Evolutionary conservation across 2,797 vertebrate species (phyloP), one percentile per base, ranked within the genome.

Genomic region (Lepus townsendii): DNA sequence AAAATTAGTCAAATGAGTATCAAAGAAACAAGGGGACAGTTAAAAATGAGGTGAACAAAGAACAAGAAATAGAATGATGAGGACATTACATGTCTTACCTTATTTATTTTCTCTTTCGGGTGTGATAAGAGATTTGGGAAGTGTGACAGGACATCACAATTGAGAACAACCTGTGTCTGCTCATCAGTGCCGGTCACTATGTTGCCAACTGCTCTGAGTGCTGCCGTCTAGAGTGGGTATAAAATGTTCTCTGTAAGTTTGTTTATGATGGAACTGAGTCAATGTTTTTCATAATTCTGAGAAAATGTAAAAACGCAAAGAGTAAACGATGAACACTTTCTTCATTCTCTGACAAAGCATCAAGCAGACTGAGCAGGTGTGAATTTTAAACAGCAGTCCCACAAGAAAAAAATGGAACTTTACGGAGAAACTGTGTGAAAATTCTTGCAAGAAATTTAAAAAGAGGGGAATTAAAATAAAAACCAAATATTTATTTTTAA

Each of bases 61-160:
- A 97, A 47, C 20, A 93, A 94, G 83, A 73, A 57, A 27, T 14
- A 32, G 27, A 54, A 20, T 7, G 2, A 30, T 5, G 75, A 91
- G 65, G 57, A 57, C 30, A 26, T 57, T 30, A 38, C 3, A 14
- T 1, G 65, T 19, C 80, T 93, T 98, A 99, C 99, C 99, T 99
- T 99, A 97, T 99, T 99, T 97, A 99, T 99, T 98, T 99, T 99
- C 98, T 99, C 99, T 98, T 99, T 99, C 71, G 99, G 99, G 97
- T 99, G 99, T 83, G 99, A 99, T 97, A 99, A 99, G 97, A 99
- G 99, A 98, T 99, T 99, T 96, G 99, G 99, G 97, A 99, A 99
- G 97, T 99, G 99, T 76, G 99, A 99, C 91, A 99, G 99, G 97
- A 99, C 99, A 22, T 99, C 99, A 96, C 99, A 99, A 98, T 99